These are phyloP conservation scores for Gallinago paraguaiae DNA, from an alignment of 2,113 vertebrate species.

Conservation along the genomic window DNA sequence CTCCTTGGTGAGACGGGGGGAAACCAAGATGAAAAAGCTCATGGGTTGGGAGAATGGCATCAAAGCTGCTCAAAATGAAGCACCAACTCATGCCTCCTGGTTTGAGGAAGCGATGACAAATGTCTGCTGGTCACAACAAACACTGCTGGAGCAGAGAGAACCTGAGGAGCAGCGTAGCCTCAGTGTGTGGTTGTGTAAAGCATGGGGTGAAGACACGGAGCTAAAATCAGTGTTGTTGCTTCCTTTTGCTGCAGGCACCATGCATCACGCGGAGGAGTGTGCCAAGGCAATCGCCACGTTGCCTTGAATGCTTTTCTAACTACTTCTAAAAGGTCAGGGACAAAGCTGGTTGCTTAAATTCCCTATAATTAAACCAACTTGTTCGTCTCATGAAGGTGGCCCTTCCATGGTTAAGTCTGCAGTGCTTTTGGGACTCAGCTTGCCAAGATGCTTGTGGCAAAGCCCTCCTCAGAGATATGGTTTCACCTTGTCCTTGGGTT, in stretches of 20 bases:
- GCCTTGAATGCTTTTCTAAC: not conserved
- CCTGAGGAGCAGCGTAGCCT: not conserved
- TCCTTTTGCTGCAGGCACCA: not conserved
- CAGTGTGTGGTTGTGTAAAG: accelerated
- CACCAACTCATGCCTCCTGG: not conserved
- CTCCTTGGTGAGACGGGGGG: accelerated
- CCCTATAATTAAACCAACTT: not conserved
- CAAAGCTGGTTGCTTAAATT: not conserved
- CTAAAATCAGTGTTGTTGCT: not conserved
- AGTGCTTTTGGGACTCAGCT: not conserved
- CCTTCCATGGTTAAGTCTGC: not conserved
- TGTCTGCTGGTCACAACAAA: not conserved
- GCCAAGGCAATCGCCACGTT: not conserved
- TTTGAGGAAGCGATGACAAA: not conserved
- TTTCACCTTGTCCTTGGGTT: not conserved
- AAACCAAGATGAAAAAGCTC: not conserved
- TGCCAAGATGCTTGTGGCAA: not conserved
- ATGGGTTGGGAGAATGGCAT: not conserved
- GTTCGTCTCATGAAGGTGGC: not conserved
- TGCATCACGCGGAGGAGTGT: not conserved
- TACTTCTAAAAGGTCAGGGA: not conserved
- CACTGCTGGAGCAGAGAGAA: not conserved
- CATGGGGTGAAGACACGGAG: not conserved
- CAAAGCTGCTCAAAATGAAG: not conserved
- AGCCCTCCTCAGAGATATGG: not conserved